Evolutionary conservation across 1,140 invertebrate species (phyloP).

Genomic region (Cydia strobilella): DNA sequence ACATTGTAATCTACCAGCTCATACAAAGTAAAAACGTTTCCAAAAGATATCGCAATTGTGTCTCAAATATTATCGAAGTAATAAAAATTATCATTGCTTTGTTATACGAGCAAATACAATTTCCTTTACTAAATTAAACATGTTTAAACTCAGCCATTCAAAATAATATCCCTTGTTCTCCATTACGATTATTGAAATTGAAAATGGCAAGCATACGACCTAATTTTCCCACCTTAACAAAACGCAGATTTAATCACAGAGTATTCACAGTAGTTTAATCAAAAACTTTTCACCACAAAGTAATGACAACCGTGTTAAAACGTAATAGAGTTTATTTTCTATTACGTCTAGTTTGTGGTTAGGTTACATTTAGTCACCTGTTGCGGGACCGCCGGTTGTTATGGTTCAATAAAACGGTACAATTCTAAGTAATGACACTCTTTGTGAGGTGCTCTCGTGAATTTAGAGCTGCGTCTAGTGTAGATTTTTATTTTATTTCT

Average conservation of each 20-base stretch:
- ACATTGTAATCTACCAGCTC: no score
- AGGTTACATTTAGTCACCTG: conserved; percentile 40
- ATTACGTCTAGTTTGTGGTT: conserved; percentile 33
- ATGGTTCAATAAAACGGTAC: conserved; percentile 45
- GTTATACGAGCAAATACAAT: neutral
- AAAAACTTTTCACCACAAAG: neutral
- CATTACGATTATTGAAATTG: conserved; percentile 31
- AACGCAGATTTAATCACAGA: conserved; percentile 48
- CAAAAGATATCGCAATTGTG: no score
- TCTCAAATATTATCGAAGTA: neutral
- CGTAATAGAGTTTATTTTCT: conserved; percentile 29
- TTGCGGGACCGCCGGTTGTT: conserved; percentile 41
- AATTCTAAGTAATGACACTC: conserved; percentile 36
- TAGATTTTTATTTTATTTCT: conserved; percentile 22
- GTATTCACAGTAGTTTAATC: conserved; percentile 39
- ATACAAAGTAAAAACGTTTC: no score
- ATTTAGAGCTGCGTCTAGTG: conserved; percentile 32
- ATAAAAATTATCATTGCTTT: neutral
- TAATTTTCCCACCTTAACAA: conserved; percentile 13
- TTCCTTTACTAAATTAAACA: neutral
- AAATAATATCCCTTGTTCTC: conserved; percentile 18
- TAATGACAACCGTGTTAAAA: neutral
- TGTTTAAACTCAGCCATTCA: neutral
- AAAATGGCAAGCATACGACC: conserved; percentile 17
- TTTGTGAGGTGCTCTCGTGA: conserved; percentile 34